Evolutionary conservation across 2,797 vertebrate species (phyloP).

Genomic region (Spinus pinus): DNA sequence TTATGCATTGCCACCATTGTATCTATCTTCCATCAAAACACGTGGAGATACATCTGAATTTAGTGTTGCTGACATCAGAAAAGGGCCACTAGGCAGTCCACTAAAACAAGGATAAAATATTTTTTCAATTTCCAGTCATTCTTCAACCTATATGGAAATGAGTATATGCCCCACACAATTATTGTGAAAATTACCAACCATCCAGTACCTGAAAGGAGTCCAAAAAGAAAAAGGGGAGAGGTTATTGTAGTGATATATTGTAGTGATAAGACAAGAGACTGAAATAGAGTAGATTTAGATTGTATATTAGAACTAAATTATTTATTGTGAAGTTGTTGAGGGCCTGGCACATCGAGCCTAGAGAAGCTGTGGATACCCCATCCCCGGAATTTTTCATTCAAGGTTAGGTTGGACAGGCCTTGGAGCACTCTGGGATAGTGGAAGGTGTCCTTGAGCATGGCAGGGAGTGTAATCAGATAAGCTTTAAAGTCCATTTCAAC

Average conservation of each 20-base stretch:
- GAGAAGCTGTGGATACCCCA: neutral
- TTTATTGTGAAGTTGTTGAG: neutral
- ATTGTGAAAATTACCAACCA: neutral
- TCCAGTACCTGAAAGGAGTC: neutral
- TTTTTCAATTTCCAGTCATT: neutral
- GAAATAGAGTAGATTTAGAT: neutral
- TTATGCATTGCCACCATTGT: neutral
- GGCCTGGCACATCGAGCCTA: rapidly evolving
- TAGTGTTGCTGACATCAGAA: neutral
- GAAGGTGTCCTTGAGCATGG: neutral
- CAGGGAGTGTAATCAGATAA: neutral
- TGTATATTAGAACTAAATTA: neutral
- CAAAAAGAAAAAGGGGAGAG: too few species aligned
- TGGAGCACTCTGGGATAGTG: neutral
- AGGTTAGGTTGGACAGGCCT: rapidly evolving
- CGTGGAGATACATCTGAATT: neutral
- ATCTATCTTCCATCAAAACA: neutral
- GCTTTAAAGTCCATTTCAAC: neutral
- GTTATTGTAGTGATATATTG: too few species aligned
- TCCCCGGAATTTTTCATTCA: neutral
- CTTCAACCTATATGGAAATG: neutral
- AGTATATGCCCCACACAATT: neutral
- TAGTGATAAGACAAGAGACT: neutral
- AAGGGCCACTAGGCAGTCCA: neutral
- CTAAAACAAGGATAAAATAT: neutral